phyloP scores from a whole-genome alignment of 2,888 invertebrate genomes.

The Drosophila neoperkinsi region DNA sequence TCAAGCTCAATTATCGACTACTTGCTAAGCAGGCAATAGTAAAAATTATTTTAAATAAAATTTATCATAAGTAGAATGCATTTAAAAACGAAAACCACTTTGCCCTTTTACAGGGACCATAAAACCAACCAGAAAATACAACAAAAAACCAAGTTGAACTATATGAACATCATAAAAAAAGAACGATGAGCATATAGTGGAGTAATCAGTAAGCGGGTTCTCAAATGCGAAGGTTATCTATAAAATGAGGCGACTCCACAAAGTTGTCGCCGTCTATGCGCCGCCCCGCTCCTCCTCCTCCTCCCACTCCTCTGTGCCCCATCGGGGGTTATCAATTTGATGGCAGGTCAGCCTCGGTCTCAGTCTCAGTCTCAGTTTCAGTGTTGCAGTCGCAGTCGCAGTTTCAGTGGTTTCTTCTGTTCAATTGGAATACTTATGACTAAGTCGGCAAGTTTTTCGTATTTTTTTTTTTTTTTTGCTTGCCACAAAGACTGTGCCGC shows the following conservation, averaged over 20 bases:
- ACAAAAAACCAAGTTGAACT: slow-evolving; percentile 8
- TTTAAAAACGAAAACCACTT: slow-evolving; percentile 59
- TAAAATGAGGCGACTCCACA: slow-evolving; percentile 20
- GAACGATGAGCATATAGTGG: slow-evolving; percentile 22
- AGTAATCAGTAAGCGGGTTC: slow-evolving; percentile 20
- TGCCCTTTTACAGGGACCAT: slow-evolving; percentile 50
- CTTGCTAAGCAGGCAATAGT: slow-evolving; percentile 21
- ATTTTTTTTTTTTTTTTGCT: neutral
- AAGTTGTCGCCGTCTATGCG: slow-evolving; percentile 52
- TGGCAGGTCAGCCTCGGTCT: slow-evolving; percentile 51
- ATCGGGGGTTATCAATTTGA: slow-evolving; percentile 65
- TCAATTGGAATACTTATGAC: slow-evolving; percentile 67
- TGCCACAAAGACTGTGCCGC: slow-evolving; percentile 33
- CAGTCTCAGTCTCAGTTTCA: slow-evolving; percentile 1
- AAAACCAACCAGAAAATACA: slow-evolving; percentile 17
- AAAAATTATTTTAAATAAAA: slow-evolving; percentile 48
- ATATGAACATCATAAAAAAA: slow-evolving; percentile 22
- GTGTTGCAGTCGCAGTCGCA: slow-evolving; percentile 8
- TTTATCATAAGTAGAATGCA: slow-evolving; percentile 61
- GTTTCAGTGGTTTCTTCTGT: slow-evolving; percentile 64
- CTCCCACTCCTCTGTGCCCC: neutral
- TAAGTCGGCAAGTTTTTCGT: slow-evolving; percentile 58
- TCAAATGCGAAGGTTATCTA: slow-evolving; percentile 62
- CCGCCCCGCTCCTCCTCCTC: neutral
- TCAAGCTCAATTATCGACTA: slow-evolving; percentile 30